Percentiles rank a stretch among this genome's conserved stretches.
Conservation (phyloP, 2,113 vertebrate species). For the Myrmophylax atrothorax region DNA sequence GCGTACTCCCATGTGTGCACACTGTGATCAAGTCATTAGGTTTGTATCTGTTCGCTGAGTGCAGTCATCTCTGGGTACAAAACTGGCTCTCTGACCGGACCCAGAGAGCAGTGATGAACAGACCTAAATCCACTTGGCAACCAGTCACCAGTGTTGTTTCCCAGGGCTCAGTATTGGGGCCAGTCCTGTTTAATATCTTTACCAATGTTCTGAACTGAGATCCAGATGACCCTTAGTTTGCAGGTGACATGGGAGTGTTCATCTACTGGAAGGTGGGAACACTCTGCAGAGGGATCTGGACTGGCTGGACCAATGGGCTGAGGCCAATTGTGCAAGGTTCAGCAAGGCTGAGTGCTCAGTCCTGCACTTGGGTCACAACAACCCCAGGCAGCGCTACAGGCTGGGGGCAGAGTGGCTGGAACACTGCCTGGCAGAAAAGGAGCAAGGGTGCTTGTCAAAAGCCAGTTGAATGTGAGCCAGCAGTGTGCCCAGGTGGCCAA, state of each 20-base stretch:
- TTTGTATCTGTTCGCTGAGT: conserved; percentile 30
- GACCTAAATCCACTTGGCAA: rapidly evolving
- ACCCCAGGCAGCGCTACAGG: rapidly evolving
- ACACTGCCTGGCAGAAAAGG: not conserved
- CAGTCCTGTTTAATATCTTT: not conserved
- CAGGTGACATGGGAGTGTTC: not conserved
- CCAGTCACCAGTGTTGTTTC: not conserved
- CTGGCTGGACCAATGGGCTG: not conserved
- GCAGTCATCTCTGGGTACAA: rapidly evolving
- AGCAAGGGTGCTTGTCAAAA: not conserved
- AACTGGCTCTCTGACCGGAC: not conserved
- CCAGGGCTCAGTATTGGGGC: not conserved
- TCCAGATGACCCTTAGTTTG: not conserved
- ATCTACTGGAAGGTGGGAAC: not conserved
- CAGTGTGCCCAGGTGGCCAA: not conserved
- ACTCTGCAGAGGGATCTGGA: not conserved
- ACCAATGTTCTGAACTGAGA: not conserved
- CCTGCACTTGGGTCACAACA: not conserved
- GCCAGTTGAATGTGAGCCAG: not conserved
- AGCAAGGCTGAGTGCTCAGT: not conserved
- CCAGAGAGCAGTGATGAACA: not conserved
- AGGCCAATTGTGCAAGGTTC: not conserved
- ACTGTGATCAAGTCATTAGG: conserved; percentile 93
- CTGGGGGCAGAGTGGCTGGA: not conserved
- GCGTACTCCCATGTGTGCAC: conserved; percentile 92